Base-by-base conservation (phyloP, 2,888 invertebrate species). In the Ophion slaviceki region DNA sequence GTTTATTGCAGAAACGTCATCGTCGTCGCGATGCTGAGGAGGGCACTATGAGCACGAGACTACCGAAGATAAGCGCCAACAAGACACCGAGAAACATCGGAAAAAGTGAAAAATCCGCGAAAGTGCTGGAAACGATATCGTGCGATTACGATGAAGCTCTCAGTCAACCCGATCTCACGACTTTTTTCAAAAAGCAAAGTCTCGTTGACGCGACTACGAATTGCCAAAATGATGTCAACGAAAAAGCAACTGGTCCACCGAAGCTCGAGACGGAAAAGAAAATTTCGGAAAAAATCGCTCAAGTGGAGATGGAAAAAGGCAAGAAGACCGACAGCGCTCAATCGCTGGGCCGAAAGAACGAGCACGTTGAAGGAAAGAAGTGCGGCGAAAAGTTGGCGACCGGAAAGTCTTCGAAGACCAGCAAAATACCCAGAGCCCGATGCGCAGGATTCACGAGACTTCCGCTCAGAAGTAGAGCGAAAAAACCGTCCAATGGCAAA, bases 111-210 rank as follows among this genome's bases (percentile, higher is more conserved):
- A 77, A 82, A 72, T 80, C 78, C 32, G 59, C 47, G 28, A 76
- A 84, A 10, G 82, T 86, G n/a, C 8, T 82, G 1, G 66, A 76
- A 53, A 47, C 74, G 0, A 76, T 88, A 28, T 87, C 88, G 0
- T 88, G 88, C 80, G 88, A 91, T 68, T 89, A 90, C 40, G 88
- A 91, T 7, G 90, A 88, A 2, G 87, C 88, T 8, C 53, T 90
- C 47, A 88, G 87, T 36, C 89, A 89, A 17, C 88, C 91, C 7
- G 90, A 90, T 53, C 84, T 90, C 24, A 76, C 87, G 2, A 80
- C 84, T 61, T 86, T 89, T 47, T 68, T 88, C 45, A 82, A 77
- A 24, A 66, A n/a, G 6, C 36, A 68, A 17, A 17, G 4, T 32
- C 28, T 11, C 71, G 67, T 17, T 20, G 32, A 67, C 59, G n/a